Percentiles rank a stretch among this genome's conserved stretches.
phyloP scores from a whole-genome alignment of 2,797 vertebrate species.

The Pitangus sulphuratus region DNA sequence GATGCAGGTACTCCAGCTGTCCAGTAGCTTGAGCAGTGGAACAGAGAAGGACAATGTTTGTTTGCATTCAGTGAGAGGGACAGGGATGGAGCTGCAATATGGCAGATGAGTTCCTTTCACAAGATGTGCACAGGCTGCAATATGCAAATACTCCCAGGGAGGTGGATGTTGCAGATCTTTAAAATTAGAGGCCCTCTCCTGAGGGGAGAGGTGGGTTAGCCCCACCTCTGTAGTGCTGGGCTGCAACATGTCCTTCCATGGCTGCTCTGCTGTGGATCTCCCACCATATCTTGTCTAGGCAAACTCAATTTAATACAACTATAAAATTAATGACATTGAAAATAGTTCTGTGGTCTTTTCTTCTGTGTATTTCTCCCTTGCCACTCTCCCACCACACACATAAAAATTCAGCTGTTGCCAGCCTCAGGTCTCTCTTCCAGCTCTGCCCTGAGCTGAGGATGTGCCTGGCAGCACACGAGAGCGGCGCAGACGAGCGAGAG shows the following conservation, averaged over 20 bases:
- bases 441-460: not conserved
- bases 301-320: not conserved
- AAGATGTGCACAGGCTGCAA: not conserved
- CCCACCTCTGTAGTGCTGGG: not conserved
- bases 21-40: not conserved
- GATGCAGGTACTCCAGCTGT: not conserved
- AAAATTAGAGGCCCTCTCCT: not conserved
- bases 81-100: not conserved
- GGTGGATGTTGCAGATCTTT: not conserved
- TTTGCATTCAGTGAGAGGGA: not conserved
- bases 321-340: not conserved
- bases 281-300: not conserved
- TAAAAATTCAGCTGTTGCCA: not conserved
- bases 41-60: not conserved
- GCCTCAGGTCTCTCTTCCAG: not conserved
- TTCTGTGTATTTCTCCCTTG: not conserved
- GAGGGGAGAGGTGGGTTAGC: not conserved
- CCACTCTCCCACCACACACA: not conserved
- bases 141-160: not conserved
- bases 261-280: not conserved
- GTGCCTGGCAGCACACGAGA: not conserved
- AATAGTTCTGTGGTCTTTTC: not conserved
- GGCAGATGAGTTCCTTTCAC: not conserved
- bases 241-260: not conserved
- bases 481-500: rapidly evolving